Base-by-base conservation (phyloP, 2,888 invertebrate genomes). In the Chromoteleia sp. region DNA sequence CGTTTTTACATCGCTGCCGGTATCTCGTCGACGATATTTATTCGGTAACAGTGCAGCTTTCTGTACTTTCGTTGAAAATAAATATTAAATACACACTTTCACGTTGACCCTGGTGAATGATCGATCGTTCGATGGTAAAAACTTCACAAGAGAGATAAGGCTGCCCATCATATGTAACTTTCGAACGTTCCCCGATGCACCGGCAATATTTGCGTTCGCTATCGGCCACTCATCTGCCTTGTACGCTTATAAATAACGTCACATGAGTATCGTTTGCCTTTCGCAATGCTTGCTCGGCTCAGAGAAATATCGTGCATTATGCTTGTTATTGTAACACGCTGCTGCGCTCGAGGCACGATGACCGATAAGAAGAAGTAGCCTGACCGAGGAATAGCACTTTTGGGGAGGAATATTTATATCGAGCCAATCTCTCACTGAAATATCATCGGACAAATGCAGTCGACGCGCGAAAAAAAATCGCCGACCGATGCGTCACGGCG, bases 221-320 rank as follows among this genome's bases (percentile, higher is more conserved):
- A 88, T 88, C 88, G 85, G 84, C 74, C 86, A 87, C 86, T 86
- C 86, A 88, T 87, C 88, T 87, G 73, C 59, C 80, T 79, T 77
- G 82, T 78, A 83, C 84, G 86, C 85, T 85, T 86, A 86, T 87
- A 86, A 86, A 86, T 85, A 87, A 85, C 85, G 77, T 71, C 85
- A 84, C 81, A 80, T 80, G 74, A 77, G 80, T 74, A 82, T 80
- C 83, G 84, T 83, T 81, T 84, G 77, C 82, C 80, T 84, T 84
- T 84, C 81, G 84, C 84, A 84, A 84, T 83, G 81, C 84, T 84
- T 85, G 79, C 83, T 83, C 81, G 81, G 74, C 80, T 80, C 80
- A 84, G 85, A 85, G 85, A 78, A 88, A 85, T 85, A 86, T 84
- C 84, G 82, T 84, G 82, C 81, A 84, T 84, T 84, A 85, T 83